These are phyloP conservation scores for Steatornis caripensis DNA, from an alignment of 2,113 vertebrate species.

Conservation along the genomic window DNA sequence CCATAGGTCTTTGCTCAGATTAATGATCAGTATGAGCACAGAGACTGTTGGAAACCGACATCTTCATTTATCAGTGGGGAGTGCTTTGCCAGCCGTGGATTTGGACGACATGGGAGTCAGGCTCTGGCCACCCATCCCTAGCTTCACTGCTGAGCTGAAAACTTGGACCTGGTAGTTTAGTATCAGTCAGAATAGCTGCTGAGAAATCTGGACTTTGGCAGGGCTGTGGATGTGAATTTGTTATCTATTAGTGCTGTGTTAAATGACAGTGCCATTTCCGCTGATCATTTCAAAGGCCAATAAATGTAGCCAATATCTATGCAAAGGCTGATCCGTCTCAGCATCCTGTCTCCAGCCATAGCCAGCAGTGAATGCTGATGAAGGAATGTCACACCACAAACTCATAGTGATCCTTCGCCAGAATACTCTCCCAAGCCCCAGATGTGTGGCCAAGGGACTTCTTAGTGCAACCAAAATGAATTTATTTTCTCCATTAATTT, in stretches of 20 bases:
- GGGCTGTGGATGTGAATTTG: fast-evolving
- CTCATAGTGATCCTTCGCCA: neutral
- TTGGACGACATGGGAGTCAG: neutral
- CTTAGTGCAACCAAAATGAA: neutral
- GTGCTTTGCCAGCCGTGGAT: fast-evolving
- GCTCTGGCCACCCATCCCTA: neutral
- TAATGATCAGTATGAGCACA: neutral
- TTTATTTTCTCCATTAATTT: neutral
- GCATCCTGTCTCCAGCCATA: neutral
- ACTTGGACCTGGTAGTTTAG: neutral
- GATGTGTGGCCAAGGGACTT: neutral
- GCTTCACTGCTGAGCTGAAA: neutral
- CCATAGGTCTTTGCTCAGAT: conserved; percentile 17
- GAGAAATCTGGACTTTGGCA: neutral
- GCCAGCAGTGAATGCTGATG: neutral
- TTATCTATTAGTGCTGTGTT: neutral
- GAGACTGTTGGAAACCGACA: neutral
- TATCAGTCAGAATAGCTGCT: neutral
- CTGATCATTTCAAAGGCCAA: neutral
- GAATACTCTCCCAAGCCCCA: neutral
- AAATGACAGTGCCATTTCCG: neutral
- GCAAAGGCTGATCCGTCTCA: neutral
- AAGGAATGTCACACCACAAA: neutral
- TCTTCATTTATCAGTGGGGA: neutral
- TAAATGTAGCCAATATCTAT: neutral